phyloP scores from a whole-genome alignment of 2,113 vertebrate species.

The Erinaceus europaeus region DNA sequence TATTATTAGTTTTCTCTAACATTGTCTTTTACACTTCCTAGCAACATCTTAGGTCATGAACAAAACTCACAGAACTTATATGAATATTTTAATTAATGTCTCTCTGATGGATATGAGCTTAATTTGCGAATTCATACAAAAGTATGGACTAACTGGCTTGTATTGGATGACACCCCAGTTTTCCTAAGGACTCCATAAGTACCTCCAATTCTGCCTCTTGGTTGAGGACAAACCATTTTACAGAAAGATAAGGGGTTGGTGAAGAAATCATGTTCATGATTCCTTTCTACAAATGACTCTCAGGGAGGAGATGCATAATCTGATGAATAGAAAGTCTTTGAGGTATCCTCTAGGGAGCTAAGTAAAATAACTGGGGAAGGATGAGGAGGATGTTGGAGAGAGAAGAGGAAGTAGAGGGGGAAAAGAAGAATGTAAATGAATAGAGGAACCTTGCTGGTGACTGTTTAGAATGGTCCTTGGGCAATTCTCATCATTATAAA shows the following conservation, averaged over 20 bases:
- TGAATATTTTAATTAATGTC: neutral
- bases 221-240: neutral
- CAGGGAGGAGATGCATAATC: neutral
- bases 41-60: neutral
- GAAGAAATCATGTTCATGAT: no score
- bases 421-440: no score
- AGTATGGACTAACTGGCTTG: no score
- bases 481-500: neutral
- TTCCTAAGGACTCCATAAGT: neutral
- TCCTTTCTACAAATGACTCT: neutral
- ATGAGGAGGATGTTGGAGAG: neutral
- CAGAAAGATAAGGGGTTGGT: neutral
- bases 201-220: no score
- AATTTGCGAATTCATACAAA: no score
- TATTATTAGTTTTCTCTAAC: neutral
- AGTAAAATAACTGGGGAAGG: no score
- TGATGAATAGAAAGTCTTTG: neutral
- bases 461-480: neutral
- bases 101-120: no score
- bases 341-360: no score
- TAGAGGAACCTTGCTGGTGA: accelerated
- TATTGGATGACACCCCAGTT: neutral
- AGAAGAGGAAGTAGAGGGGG: neutral
- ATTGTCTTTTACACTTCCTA: neutral
- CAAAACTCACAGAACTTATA: neutral